Evolutionary conservation across 2,888 invertebrate species (phyloP), one percentile per base, ranked within the genome.

Genomic region (Lysandra bellargus): DNA sequence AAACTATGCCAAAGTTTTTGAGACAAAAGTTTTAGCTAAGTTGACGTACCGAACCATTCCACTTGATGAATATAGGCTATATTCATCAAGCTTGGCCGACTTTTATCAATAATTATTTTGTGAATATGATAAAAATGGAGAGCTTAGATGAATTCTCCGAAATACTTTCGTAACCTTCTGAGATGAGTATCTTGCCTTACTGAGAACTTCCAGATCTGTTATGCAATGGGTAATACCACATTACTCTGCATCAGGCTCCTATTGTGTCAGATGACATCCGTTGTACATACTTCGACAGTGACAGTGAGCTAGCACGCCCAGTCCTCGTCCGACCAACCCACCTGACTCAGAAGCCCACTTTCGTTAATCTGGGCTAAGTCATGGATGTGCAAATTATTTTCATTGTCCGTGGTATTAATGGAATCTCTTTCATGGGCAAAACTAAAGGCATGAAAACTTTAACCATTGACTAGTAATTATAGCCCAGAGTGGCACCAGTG

Each of bases 201-300:
- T 30, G 12, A 64, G 64, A 23, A 64, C 64, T 64, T 30, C 30
- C 4, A 12, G 64, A 64, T 64, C 64, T 49, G 2, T 75, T 49
- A 30, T 53, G 75, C n/a, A 75, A 75, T 44, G 37, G 74, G 74
- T 74, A n/a, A 74, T 49, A 44, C 49, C 49, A 17, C 17, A 57
- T 30, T 53, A 49, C 17, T 40, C 40, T 40, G 40, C 23, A 49
- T 53, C 53, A 75, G n/a, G 14, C 44, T 49, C 9, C 30, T 75
- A 75, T 75, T 75, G 53, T 75, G 53, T 53, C 75, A 75, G 53
- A n/a, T 30, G 23, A 75, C 44, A 75, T 75, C 53, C 53, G 53
- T 49, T 74, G 44, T 49, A 30, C 75, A 75, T 75, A 75, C 75
- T 75, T 75, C 23, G 75, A 49, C 30, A 75, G 44, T 75, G 75